Conservation (phyloP, 1,140 invertebrate species). For the Amphibalanus amphitrite region DNA sequence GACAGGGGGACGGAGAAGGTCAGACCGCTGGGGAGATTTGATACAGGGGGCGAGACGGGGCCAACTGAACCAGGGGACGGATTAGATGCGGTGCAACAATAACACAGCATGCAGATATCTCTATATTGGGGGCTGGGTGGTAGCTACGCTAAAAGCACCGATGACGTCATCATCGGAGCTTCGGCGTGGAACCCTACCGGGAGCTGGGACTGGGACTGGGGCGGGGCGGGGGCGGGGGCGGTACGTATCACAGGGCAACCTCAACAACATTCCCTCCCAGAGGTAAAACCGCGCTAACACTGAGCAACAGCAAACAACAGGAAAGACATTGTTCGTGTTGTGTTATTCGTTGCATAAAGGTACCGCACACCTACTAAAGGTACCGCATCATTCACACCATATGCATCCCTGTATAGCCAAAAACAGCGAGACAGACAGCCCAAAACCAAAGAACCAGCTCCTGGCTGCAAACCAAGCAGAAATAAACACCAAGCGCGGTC, state of each 20-base stretch:
- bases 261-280: background rate
- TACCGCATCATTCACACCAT: background rate
- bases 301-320: background rate
- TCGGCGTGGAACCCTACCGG: background rate
- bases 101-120: background rate
- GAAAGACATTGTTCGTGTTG: background rate
- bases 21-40: background rate
- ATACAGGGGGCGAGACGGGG: background rate
- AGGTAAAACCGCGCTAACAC: background rate
- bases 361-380: background rate
- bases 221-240: no score
- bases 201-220: no score
- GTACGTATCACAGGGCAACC: background rate
- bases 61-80: background rate
- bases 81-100: background rate
- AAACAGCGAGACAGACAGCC: background rate
- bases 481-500: background rate
- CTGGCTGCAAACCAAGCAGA: background rate
- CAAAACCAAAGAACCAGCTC: background rate
- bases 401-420: background rate
- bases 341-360: background rate
- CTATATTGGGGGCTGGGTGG: background rate
- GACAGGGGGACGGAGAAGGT: constrained; percentile 8
- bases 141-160: background rate
- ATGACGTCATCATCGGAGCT: no score